Evolutionary conservation across 2,888 invertebrate genomes (phyloP), one percentile per base, ranked within the genome.

Genomic region (Cepaea hortensis): DNA sequence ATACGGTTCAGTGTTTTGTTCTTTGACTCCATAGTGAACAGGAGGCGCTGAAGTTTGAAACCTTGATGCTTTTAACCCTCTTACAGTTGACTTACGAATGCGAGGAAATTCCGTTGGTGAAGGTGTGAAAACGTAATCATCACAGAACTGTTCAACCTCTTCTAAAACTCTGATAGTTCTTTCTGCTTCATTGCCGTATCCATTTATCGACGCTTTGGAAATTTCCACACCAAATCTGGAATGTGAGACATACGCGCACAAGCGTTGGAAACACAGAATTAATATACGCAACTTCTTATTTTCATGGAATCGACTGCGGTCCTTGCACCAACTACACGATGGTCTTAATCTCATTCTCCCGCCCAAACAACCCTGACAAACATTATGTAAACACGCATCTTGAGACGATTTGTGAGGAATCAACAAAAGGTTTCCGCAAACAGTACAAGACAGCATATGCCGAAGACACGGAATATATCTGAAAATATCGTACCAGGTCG

Each of bases 371-470:
- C 96, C 96, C 91, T 96, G 96, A 94, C 98, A 98, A 72, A 98
- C 97, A 95, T 97, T 97, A 95, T 98, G 98, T 94, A 97, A 97
- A 95, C 98, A 98, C 89, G 96, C 96, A 85, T 90, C 91, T 91
- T 96, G 96, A 46, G 96, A 96, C 23, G 98, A 97, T 68, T 97
- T 96, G 93, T 96, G 96, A 9, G 98, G 98, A 93, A 97, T 97
- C 90, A 96, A 96, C 86, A 98, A 95, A 90, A 98, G 95, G 93
- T 97, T 96, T 88, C 97, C 96, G 95, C 98, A 98, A 85, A 98
- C 98, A 86, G 97, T 97, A 95, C 98, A 98, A 91, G 97, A 97
- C 91, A 98, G 95, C 89, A 97, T 97, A 94, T 97, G 97, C 87
- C 98, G 96, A 93, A 98, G 95, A 95, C 97, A 97, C 7, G 97